Percentiles rank a stretch among this genome's conserved stretches.
Evolutionary conservation across 2,797 vertebrate species (phyloP).

Genomic region (Euthynnus affinis): DNA sequence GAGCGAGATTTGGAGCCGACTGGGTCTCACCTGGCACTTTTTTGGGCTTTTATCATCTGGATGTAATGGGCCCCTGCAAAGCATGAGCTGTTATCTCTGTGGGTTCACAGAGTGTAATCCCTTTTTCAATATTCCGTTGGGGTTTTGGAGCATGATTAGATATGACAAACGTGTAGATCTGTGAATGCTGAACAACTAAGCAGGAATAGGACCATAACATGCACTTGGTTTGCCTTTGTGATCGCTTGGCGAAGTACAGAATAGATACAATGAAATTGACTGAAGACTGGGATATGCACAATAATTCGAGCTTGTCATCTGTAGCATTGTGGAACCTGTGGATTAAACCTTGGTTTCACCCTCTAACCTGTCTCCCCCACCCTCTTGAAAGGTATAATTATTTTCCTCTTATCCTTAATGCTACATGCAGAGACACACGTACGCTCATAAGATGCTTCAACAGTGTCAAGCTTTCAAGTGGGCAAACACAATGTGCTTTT

Average conservation of each 20-base stretch:
- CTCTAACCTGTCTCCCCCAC: constrained; percentile 21
- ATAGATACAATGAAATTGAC: constrained; percentile 13
- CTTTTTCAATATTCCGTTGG: constrained; percentile 65
- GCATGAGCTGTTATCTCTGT: constrained; percentile 65
- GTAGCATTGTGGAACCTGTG: constrained; percentile 45
- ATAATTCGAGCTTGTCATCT: constrained; percentile 33
- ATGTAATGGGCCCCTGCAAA: constrained; percentile 65
- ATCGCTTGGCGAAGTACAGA: constrained; percentile 24
- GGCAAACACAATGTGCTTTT: constrained; percentile 82
- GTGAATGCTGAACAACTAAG: constrained; percentile 38
- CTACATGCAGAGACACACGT: constrained; percentile 55
- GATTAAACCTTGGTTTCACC: constrained; percentile 35
- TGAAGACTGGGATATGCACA: not conserved
- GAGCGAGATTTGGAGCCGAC: constrained; percentile 16
- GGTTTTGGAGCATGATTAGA: constrained; percentile 60
- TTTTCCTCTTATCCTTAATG: constrained; percentile 47
- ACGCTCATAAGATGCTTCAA: constrained; percentile 48
- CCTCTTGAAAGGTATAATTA: constrained; percentile 52
- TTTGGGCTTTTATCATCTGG: constrained; percentile 54
- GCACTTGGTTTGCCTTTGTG: constrained; percentile 4
- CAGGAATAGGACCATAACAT: constrained; percentile 13
- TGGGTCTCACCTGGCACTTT: constrained; percentile 63
- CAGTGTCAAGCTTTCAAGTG: constrained; percentile 70
- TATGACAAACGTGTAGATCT: constrained; percentile 49
- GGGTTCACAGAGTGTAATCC: constrained; percentile 63